Percentiles rank a stretch among this genome's conserved stretches.
Conservation (phyloP, 92 coral and sea anemone species). For the Blastomussa wellsi region DNA sequence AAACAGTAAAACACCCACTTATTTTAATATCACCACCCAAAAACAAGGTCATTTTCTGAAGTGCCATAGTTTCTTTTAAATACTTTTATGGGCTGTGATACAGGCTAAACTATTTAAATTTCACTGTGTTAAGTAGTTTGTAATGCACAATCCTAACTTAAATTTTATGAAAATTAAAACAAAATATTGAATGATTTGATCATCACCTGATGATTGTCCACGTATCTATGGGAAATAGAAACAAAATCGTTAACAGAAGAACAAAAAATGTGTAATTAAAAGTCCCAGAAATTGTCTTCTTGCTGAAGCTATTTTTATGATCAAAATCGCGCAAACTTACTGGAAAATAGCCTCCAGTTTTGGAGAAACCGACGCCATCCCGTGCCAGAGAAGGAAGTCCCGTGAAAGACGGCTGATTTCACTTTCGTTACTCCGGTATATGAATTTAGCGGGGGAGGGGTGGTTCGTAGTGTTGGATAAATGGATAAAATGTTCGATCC, state of each 20-base stretch:
- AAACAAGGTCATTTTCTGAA: neutral
- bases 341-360: slow-evolving; percentile 38
- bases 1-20: too few relatives aligned
- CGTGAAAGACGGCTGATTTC: neutral
- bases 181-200: neutral
- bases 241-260: neutral
- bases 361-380: slow-evolving; percentile 19
- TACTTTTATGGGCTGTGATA: neutral
- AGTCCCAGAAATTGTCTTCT: neutral
- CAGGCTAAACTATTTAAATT: neutral
- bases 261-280: neutral
- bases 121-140: neutral
- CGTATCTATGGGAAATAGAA: slow-evolving; percentile 47
- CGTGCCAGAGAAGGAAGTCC: slow-evolving; percentile 2
- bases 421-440: too few relatives aligned
- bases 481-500: too few relatives aligned
- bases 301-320: neutral
- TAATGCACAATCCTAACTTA: neutral
- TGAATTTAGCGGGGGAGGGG: neutral
- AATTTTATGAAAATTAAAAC: neutral
- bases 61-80: neutral
- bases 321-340: slow-evolving; percentile 13
- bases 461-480: neutral
- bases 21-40: too few relatives aligned
- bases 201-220: slow-evolving; percentile 69